phyloP scores from a whole-genome alignment of 2,888 invertebrate genomes.

The Nemotelus pantherinus region DNA sequence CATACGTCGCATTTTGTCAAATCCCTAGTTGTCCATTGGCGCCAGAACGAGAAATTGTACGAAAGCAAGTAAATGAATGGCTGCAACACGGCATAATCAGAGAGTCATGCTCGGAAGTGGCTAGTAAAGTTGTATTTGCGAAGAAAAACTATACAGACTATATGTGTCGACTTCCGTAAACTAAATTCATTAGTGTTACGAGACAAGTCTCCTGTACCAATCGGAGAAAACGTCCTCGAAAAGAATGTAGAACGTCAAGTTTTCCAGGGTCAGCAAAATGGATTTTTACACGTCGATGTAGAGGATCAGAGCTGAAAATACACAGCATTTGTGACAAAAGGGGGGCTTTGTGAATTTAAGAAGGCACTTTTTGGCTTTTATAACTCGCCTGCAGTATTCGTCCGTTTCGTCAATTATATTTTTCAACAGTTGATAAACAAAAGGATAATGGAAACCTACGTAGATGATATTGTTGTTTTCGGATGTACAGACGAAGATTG shows the following conservation, averaged over 20 bases:
- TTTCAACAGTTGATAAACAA: slow-evolving; percentile 19
- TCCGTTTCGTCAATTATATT: neutral
- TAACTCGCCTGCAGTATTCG: slow-evolving; percentile 41
- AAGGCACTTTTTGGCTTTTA: slow-evolving; percentile 58
- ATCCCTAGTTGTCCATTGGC: slow-evolving; percentile 53
- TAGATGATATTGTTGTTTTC: slow-evolving; percentile 54
- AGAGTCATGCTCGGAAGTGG: too few species aligned
- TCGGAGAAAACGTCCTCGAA: slow-evolving; percentile 60
- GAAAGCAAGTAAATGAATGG: slow-evolving; percentile 52
- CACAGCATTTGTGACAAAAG: neutral
- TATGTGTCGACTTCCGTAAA: slow-evolving; percentile 59
- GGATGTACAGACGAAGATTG: slow-evolving; percentile 42
- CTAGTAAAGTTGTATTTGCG: slow-evolving; percentile 50
- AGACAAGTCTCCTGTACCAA: slow-evolving; percentile 55
- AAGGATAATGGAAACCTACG: slow-evolving; percentile 48
- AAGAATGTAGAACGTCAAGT: slow-evolving; percentile 51
- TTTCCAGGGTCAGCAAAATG: slow-evolving; percentile 56
- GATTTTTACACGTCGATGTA: slow-evolving; percentile 57
- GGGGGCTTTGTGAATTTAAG: slow-evolving; percentile 52
- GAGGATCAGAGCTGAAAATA: slow-evolving; percentile 52
- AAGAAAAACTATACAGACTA: slow-evolving; percentile 48
- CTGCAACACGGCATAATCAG: too few species aligned
- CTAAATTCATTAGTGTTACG: too few species aligned
- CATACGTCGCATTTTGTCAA: slow-evolving; percentile 50
- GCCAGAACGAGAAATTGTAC: slow-evolving; percentile 53